Evolutionary conservation across 2,797 vertebrate genomes (phyloP).

Genomic region (Xenopus petersii): DNA sequence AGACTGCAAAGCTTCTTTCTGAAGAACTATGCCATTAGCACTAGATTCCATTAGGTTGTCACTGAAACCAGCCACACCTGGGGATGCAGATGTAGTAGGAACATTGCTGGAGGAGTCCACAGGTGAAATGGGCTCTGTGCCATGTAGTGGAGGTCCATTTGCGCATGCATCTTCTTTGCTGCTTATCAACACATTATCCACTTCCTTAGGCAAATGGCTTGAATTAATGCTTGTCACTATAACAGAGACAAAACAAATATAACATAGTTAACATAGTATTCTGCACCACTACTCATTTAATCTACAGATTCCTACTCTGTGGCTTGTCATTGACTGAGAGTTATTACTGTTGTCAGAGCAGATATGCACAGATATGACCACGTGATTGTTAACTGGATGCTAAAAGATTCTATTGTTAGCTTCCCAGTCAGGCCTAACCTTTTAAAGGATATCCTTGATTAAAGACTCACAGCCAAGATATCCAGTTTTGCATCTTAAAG

Average conservation of each 20-base stretch:
- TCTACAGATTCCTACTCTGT: too few relatives aligned
- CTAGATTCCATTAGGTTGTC: conserved; percentile 90
- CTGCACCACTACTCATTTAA: too few relatives aligned
- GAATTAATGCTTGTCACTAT: conserved; percentile 59
- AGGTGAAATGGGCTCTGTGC: conserved; percentile 55
- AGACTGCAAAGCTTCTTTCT: conserved; percentile 93
- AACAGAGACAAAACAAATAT: conserved; percentile 46
- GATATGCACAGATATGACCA: too few relatives aligned
- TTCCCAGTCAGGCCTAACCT: conserved; percentile 10
- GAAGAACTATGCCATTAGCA: conserved; percentile 87
- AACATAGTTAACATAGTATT: too few relatives aligned
- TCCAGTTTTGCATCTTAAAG: too few relatives aligned
- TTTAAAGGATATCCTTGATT: conserved; percentile 23
- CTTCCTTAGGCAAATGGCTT: conserved; percentile 69
- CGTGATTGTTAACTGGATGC: neutral
- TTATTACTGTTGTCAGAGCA: too few relatives aligned
- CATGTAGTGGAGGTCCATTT: conserved; percentile 70
- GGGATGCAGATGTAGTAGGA: conserved; percentile 69
- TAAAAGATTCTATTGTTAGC: neutral
- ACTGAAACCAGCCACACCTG: conserved; percentile 96
- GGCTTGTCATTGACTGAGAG: too few relatives aligned
- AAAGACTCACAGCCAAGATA: neutral
- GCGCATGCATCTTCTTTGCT: conserved; percentile 58
- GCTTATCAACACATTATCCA: conserved; percentile 57
- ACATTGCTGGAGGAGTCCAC: conserved; percentile 61